phyloP scores from a whole-genome alignment of 2,888 invertebrate species.

The Acanthoscelides obtectus region DNA sequence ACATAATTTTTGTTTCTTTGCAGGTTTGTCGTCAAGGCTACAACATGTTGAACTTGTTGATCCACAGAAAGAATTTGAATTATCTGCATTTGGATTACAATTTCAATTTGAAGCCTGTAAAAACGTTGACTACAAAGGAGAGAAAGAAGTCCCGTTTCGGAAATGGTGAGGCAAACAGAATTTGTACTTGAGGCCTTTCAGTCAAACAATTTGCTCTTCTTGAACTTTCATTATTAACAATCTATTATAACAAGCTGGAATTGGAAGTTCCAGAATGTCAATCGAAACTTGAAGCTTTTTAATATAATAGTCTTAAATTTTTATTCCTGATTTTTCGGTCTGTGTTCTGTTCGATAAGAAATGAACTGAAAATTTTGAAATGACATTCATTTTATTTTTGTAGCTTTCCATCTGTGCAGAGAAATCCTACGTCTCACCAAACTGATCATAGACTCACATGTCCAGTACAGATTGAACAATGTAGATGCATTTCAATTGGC shows the following conservation, averaged over 20 bases:
- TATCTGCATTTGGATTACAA: slow-evolving; percentile 99
- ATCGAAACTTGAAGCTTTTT: too few species aligned
- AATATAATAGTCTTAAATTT: too few species aligned
- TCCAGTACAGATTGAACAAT: slow-evolving; percentile 98
- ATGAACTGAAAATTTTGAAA: too few species aligned
- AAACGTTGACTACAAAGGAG: slow-evolving; percentile 98
- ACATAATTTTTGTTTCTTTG: not conserved
- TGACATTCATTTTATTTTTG: slow-evolving; percentile 28
- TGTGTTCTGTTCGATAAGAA: too few species aligned
- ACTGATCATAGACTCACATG: slow-evolving; percentile 97
- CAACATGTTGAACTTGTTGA: slow-evolving; percentile 98
- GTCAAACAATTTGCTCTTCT: too few species aligned
- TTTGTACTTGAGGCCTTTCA: too few species aligned
- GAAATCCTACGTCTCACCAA: slow-evolving; percentile 98
- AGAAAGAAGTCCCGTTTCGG: slow-evolving; percentile 97
- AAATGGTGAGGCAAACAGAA: slow-evolving; percentile 83
- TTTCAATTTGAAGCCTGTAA: slow-evolving; percentile 99
- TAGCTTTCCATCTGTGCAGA: slow-evolving; percentile 97
- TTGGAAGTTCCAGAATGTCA: too few species aligned
- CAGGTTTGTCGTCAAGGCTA: slow-evolving; percentile 95
- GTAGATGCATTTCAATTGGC: slow-evolving; percentile 98
- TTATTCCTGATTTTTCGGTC: too few species aligned
- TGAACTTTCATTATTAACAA: too few species aligned
- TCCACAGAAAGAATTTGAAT: slow-evolving; percentile 98
- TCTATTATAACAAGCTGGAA: too few species aligned